Base-by-base conservation (phyloP, 2,113 vertebrate genomes). In the Picathartes gymnocephalus region DNA sequence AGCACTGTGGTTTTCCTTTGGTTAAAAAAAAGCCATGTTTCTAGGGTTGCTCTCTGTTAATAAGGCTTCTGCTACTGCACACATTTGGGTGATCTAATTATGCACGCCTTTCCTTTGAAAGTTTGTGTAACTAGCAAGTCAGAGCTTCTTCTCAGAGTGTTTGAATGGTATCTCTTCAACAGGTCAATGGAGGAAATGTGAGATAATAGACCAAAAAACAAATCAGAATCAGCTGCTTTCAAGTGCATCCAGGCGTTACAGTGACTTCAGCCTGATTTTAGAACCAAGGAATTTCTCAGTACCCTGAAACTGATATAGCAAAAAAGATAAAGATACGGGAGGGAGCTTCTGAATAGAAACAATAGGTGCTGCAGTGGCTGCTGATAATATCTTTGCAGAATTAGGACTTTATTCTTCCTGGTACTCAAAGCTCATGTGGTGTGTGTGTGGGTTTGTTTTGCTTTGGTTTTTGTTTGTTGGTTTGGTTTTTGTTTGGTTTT, bases 161-260 rank as follows among this genome's bases (percentile, higher is more conserved):
- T 81, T 97, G 83, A 96, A 93, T 84, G 57, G 91, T 89, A 92
- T 89, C 81, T 91, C 77, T 93, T 93, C 40, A n/a, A 95, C 81
- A 87, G 92, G 92, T 89, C 94, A 95, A 68, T n/a, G 88, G 81
- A 92, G 86, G 83, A 96, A 96, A 89, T 50, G 51, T 88, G 96
- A 95, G 89, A 95, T 79, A 96, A 93, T 86, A 85, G 83, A 93
- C 48, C 48, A 78, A 91, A 91, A 93, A 71, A 0, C 65, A 85
- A 91, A 95, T 56, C 94, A 90, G 84, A 86, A 84, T 97, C 91
- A 86, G 39, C 65, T 37, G 60, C 95, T 93, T 96, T 96, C 94
- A 95, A 92, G 73, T 74, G 91, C 56, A 91, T 60, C 53, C 95
- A 92, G 81, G 91, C 91, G 81, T 91, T 96, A 79, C 65, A 79